phyloP scores from a whole-genome alignment of 1,140 invertebrate species.

The Papilio aristodemus region DNA sequence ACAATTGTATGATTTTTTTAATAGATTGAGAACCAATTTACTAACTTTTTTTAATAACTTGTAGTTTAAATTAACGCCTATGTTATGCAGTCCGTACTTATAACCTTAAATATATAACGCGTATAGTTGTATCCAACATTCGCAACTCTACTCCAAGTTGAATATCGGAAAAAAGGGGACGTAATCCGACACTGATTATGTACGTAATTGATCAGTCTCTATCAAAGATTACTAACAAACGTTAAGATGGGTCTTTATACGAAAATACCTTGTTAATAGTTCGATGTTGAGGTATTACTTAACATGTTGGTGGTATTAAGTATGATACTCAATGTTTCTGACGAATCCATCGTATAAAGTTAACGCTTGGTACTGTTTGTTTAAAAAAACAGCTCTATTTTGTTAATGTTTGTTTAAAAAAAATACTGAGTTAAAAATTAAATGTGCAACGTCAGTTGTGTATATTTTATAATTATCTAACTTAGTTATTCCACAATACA shows the following conservation, averaged over 20 bases:
- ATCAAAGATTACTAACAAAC: background rate
- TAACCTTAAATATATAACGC: too few species aligned
- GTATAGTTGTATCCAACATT: too few species aligned
- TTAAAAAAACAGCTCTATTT: background rate
- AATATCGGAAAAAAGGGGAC: background rate
- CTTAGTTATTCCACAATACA: background rate
- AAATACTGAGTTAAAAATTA: too few species aligned
- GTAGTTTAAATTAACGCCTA: background rate
- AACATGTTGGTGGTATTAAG: too few species aligned
- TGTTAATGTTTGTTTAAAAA: background rate
- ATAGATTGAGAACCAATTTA: too few species aligned
- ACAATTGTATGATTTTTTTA: background rate
- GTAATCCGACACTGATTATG: background rate
- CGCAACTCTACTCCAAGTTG: background rate
- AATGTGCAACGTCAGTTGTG: background rate
- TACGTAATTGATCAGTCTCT: background rate
- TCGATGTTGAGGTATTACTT: background rate
- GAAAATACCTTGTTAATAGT: background rate
- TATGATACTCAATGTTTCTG: too few species aligned
- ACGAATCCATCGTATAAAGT: too few species aligned
- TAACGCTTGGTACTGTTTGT: too few species aligned
- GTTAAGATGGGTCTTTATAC: background rate
- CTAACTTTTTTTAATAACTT: background rate
- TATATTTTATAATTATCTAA: background rate
- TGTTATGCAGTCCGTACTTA: background rate